Base-by-base conservation (phyloP, 1,140 invertebrate genomes). In the Drosophila biarmipes region DNA sequence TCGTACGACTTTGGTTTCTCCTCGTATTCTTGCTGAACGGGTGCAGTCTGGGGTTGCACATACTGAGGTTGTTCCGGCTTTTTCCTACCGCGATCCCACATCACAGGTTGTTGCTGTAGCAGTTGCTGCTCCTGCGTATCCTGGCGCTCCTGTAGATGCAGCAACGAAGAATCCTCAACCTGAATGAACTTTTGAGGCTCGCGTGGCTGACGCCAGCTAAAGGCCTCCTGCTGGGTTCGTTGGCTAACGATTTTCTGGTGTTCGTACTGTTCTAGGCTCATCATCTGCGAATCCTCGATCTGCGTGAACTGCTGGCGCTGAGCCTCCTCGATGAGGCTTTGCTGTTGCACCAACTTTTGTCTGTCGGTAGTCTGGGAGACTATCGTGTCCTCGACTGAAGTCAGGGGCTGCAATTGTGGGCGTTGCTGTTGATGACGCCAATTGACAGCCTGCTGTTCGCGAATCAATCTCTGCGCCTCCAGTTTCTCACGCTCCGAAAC, bases 81-180 rank as follows among this genome's bases (percentile, higher is more conserved):
- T 66, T 92, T 92, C 15, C 48, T 69, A 0, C 90, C 92, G 34
- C 92, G 85, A 17, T 87, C 76, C 93, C 93, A 93, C 48, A 91
- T 80, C 1, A 92, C 80, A 2, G 91, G 75, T 27, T 90, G 63
- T 7, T 84, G 87, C 61, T 91, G 81, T 21, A 75, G 31, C 12
- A 89, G n/a, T 8, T 78, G 64, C 37, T 90, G 85, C 35, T 89
- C 72, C 17, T 91, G 77, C 4, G 81, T 87, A 37, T 91, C 90
- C 42, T 85, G 69, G 1, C 90, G 80, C 45, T 92, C 81, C 58
- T 93, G 86, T 8, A 86, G 21, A 21, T 91, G 63, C 12, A 92
- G 43, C 27, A 92, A 73, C 6, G 86, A 76, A 2, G 89, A 80
- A 46, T 92, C 91, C 43, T 92, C 92, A 2, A 91, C 46, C 54